Evolutionary conservation across 2,888 invertebrate species (phyloP), one percentile per base, ranked within the genome.

Genomic region (Petrolisthes cinctipes): DNA sequence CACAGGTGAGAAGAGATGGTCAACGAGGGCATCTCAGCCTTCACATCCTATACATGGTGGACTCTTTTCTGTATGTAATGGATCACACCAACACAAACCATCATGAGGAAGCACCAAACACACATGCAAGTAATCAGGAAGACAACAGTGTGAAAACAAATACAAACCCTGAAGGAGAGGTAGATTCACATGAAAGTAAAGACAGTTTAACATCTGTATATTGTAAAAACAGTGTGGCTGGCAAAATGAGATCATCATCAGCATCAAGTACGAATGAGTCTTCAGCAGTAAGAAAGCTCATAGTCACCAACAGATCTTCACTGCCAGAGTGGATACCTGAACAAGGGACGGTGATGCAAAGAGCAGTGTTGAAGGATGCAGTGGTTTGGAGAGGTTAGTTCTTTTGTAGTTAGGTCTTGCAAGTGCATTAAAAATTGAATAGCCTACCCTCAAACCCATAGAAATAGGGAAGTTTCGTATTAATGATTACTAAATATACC

Each of bases 361-460:
- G 66, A 51, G 84, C 51, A 17, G 9, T 53, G 6, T 11, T 84
- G 11, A 78, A n/a, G 23, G 78, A 84, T 84, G 84, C 37, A 9
- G 78, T 68, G 7, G 57, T 84, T n/a, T 84, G 84, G 78, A 14
- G 78, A 61, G 84, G 84, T 84, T 20, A 84, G 84, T 78, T 37
- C 37, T 37, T 37, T 37, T 37, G 37, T 37, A 37, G 37, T 37
- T 37, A 2, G 37, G 37, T 37, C 37, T 37, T 37, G 37, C 37
- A 37, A 37, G 37, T 37, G 37, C 37, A 37, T 37, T 37, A 37
- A 37, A 37, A 37, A 37, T 37, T 37, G 0, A 37, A 37, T 37
- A 2, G 37, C 2, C 37, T 37, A 37, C 2, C 37, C 37, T 37
- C 37, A 37, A 37, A 37, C 37, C 37, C 37, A 0, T 37, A 37